These are phyloP conservation scores for Rhagium mordax DNA, from an alignment of 2,888 invertebrate species.

Conservation along the genomic window DNA sequence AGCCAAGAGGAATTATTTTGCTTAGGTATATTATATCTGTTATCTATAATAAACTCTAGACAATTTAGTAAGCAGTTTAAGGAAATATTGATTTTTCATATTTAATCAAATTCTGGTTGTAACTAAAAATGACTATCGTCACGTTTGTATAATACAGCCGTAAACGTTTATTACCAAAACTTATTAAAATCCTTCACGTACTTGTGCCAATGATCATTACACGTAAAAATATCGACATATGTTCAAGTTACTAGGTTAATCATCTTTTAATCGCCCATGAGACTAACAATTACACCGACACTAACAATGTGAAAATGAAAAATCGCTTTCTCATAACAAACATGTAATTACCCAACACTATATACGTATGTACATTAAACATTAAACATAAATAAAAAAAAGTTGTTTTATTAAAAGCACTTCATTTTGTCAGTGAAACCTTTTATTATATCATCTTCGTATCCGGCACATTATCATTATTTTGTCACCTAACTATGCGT, in stretches of 20 bases:
- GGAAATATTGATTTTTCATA: too few relatives aligned
- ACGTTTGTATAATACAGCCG: not conserved
- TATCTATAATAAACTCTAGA: too few relatives aligned
- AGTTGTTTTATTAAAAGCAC: slow-evolving; percentile 29
- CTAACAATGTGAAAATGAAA: slow-evolving; percentile 29
- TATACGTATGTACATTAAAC: slow-evolving; percentile 4
- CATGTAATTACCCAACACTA: slow-evolving; percentile 14
- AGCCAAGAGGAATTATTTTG: too few relatives aligned
- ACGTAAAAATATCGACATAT: not conserved
- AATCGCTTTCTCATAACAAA: slow-evolving; percentile 23
- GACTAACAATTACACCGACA: slow-evolving; percentile 19
- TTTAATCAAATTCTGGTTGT: too few relatives aligned
- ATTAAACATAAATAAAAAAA: slow-evolving; percentile 12
- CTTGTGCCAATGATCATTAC: not conserved
- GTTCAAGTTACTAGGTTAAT: slow-evolving; percentile 27
- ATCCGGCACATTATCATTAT: slow-evolving; percentile 53
- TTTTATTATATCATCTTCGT: slow-evolving; percentile 20
- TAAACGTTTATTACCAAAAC: not conserved
- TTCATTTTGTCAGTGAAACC: slow-evolving; percentile 28
- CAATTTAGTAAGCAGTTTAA: too few relatives aligned
- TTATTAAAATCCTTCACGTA: not conserved
- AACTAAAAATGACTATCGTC: too few relatives aligned
- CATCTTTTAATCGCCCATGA: slow-evolving; percentile 28
- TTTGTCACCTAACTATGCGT: slow-evolving; percentile 59
- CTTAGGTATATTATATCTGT: too few relatives aligned